phyloP scores from a whole-genome alignment of 2,888 invertebrate species.

The Ypsolopha scabrella region DNA sequence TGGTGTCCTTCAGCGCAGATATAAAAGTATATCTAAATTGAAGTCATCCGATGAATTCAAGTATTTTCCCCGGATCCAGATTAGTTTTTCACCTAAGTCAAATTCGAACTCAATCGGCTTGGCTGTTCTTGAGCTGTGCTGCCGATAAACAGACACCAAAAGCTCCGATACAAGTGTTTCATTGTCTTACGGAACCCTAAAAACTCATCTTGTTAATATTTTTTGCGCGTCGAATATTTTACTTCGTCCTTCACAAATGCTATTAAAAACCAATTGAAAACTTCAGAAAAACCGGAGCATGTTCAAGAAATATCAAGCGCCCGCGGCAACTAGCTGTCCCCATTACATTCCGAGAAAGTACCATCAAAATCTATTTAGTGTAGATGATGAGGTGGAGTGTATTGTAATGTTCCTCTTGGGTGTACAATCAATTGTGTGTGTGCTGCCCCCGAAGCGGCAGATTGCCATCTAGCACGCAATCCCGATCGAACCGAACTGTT shows the following conservation, averaged over 20 bases:
- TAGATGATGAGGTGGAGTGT: background rate
- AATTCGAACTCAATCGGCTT: background rate
- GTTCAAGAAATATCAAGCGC: background rate
- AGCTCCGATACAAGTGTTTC: too few species aligned
- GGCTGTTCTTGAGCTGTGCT: background rate
- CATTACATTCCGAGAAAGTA: slow-evolving; percentile 15
- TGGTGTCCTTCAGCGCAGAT: too few species aligned
- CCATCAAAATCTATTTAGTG: slow-evolving; percentile 20
- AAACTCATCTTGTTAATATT: too few species aligned
- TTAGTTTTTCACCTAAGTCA: too few species aligned
- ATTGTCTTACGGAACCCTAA: too few species aligned
- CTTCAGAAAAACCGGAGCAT: too few species aligned
- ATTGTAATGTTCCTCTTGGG: slow-evolving; percentile 7
- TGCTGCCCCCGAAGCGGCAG: slow-evolving; percentile 44
- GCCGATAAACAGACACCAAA: too few species aligned
- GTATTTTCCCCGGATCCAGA: too few species aligned
- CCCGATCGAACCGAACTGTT: slow-evolving; percentile 38
- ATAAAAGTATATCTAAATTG: too few species aligned
- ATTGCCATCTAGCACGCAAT: slow-evolving; percentile 62
- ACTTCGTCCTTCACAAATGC: too few species aligned
- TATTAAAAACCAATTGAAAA: background rate
- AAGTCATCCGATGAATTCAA: too few species aligned
- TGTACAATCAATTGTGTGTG: slow-evolving; percentile 57
- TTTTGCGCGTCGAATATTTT: too few species aligned
- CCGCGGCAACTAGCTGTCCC: background rate